Base-by-base conservation (phyloP, 1,140 invertebrate genomes). In the Tribolium castaneum region DNA sequence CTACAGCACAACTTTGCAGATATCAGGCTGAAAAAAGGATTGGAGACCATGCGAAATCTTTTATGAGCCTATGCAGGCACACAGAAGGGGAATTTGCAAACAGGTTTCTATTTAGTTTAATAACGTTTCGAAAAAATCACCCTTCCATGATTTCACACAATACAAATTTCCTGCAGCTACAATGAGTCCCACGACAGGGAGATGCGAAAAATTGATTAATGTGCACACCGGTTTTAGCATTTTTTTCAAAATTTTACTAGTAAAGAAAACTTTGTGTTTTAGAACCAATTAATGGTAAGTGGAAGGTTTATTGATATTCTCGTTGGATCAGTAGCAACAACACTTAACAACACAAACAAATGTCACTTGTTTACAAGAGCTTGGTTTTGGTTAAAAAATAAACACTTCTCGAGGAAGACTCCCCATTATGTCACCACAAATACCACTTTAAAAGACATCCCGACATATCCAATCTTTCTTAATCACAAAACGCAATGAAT, bases 41-140 rank as follows among this genome's bases (percentile, higher is more conserved):
- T n/a, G 19, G 6, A 59, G 25, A 59, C 54, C 54, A 25, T 59
- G 54, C 54, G 54, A 59, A 39, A 59, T 59, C 54, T 59, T 59
- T 59, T 59, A 59, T 22, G 7, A 39, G 25, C 9, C 25, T 22
- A 52, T 52, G 50, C 16, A 19, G 22, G 7, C 14, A 7, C 3
- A 7, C 10, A 19, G 7, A 59, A 59, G 54, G 54, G 54, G 54
- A 59, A 59, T 59, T 59, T 59, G 50, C 50, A 59, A 59, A 59
- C 54, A n/a, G 54, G 54, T 59, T 59, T 59, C 19, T 59, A 59
- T 59, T 59, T 25, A 59, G n/a, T n/a, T n/a, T n/a, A n/a, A n/a
- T n/a, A n/a, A n/a, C n/a, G 19, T 25, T 59, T 39, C 35, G 35
- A 59, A 52, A 52, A 52, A 52, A 52, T 14, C 16, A 14, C 50